These are phyloP conservation scores for Epizoanthus stellaris DNA, from an alignment of 92 coral and sea anemone genomes.

Conservation along the genomic window DNA sequence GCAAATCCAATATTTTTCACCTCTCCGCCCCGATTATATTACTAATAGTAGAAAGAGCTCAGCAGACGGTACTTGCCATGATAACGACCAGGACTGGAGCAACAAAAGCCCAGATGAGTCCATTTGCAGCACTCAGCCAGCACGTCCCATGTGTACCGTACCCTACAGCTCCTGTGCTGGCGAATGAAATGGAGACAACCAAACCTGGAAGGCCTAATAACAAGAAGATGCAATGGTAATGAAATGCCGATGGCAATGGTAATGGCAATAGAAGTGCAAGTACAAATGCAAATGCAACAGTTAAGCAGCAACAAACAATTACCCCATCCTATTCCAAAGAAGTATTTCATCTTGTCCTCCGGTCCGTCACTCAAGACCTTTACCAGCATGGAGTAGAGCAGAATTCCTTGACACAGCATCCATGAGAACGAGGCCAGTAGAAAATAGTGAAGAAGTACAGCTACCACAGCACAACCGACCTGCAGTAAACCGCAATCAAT, in stretches of 20 bases:
- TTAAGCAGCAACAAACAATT: background rate
- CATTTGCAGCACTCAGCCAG: conserved; percentile 62
- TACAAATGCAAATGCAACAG: background rate
- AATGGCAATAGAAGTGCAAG: background rate
- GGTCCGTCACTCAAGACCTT: conserved; percentile 55
- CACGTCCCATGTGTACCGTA: conserved; percentile 57
- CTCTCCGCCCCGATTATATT: background rate
- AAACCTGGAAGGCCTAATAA: conserved; percentile 66
- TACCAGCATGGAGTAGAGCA: conserved; percentile 64
- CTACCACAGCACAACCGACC: conserved; percentile 64
- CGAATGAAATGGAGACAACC: conserved; percentile 60
- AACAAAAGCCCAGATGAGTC: conserved; percentile 76
- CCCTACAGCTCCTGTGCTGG: conserved; percentile 63
- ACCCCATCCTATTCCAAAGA: conserved; percentile 80
- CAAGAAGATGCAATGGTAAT: background rate
- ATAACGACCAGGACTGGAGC: conserved; percentile 65
- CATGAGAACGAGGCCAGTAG: conserved; percentile 70
- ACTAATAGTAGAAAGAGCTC: background rate
- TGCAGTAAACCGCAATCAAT: conserved; percentile 7
- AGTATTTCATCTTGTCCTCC: conserved; percentile 49
- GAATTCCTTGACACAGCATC: conserved; percentile 77
- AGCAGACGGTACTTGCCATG: conserved; percentile 15
- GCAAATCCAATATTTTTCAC: no score
- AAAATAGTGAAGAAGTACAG: conserved; percentile 70
- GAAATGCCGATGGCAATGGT: background rate